phyloP scores from a whole-genome alignment of 2,888 invertebrate genomes.

The Belgica antarctica region DNA sequence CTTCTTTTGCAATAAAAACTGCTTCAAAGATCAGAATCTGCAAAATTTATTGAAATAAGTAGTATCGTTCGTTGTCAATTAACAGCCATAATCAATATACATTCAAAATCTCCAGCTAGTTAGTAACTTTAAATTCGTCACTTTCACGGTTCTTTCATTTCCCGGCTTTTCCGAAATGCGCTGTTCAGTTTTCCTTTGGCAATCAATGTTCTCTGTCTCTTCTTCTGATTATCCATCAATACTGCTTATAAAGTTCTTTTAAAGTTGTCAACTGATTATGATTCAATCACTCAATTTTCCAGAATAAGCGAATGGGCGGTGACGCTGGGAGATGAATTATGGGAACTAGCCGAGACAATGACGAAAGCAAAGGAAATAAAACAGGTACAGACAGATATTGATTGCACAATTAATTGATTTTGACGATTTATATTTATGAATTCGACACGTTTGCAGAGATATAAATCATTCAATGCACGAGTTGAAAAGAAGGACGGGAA shows the following conservation, averaged over 20 bases:
- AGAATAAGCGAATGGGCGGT: constrained; percentile 80
- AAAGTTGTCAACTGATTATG: neutral
- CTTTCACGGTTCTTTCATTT: no score
- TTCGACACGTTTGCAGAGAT: constrained; percentile 61
- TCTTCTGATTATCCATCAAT: neutral
- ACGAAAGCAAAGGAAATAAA: constrained; percentile 76
- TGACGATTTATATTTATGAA: neutral
- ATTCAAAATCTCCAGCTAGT: no score
- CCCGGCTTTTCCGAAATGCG: no score
- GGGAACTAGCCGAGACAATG: constrained; percentile 72
- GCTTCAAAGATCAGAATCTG: no score
- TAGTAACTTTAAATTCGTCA: no score
- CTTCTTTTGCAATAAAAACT: no score
- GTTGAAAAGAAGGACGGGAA: constrained; percentile 78
- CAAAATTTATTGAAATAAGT: no score
- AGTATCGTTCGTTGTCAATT: no score
- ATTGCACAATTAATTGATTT: constrained; percentile 19
- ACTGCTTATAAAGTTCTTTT: neutral
- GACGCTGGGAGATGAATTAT: constrained; percentile 74
- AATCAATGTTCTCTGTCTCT: neutral
- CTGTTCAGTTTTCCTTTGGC: neutral
- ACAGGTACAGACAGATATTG: constrained; percentile 59
- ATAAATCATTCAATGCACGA: constrained; percentile 73
- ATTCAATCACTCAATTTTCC: constrained; percentile 45
- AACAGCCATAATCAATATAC: no score